Base-by-base conservation (phyloP, 1,140 invertebrate species). In the Ostrea denselamellosa region DNA sequence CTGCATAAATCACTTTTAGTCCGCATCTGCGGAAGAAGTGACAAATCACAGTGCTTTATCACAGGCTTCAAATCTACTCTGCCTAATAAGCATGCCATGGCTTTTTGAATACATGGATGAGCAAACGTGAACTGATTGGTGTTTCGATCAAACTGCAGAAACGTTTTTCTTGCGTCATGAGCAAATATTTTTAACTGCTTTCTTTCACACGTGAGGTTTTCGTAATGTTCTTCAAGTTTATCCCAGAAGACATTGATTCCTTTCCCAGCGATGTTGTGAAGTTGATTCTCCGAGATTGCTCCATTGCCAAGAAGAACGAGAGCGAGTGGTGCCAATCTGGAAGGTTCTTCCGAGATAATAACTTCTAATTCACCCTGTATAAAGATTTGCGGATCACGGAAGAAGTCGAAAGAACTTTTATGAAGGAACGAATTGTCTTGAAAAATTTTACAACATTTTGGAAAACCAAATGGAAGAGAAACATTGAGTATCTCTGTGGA, bases 381-480 rank as follows among this genome's bases (percentile, higher is more conserved):
- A 34, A 71, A 71, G 22, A 28, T 71, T 34, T 71, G 68, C 0
- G 68, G 68, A 71, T 71, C 68, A 28, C 68, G n/a, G 68, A 71
- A 71, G 22, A 71, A 71, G 12, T 34, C 22, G 12, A 71, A 28
- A 2, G 68, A 22, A 34, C 8, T 34, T 71, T 28, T 28, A 71
- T 71, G 68, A 34, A 71, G 25, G 2, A 12, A 25, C 7, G 8
- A 28, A 71, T 71, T 71, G 28, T 10, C 25, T n/a, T 71, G 28
- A 14, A 71, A 71, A 71, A 71, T 71, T 25, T 71, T 22, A 28
- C 68, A 71, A 14, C 68, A 71, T 25, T 71, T 71, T 71, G 68
- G 68, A 71, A 71, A 71, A 10, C 68, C 68, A 71, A 71, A 71
- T 25, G 68, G 8, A 28, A 71, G 22, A 12, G 68, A 25, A 9